Evolutionary conservation across 2,888 invertebrate genomes (phyloP), one percentile per base, ranked within the genome.

Genomic region (Sturmia bella): DNA sequence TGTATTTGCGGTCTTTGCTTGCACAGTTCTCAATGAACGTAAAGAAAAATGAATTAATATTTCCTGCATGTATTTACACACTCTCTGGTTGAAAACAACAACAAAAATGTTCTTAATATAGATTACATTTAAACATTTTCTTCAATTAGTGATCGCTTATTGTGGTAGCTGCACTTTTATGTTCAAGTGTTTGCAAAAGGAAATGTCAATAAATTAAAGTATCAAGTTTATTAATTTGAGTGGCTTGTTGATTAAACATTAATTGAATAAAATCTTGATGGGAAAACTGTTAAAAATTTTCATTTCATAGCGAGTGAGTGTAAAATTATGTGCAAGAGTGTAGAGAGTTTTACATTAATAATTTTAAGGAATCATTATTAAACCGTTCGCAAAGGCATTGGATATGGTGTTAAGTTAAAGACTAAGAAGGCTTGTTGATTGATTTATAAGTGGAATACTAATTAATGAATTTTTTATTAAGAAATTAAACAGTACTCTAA

Each of bases 21-120:
- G 12, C 19, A 52, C 48, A 66, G 41, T 57, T 75, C 19, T 59
- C 37, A 57, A 73, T 69, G 64, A 80, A 32, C 9, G 9, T 32
- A 56, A 32, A 15, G 61, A 48, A 27, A 54, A 68, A 57, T 72
- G 52, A 70, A 59, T 81, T 81, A 76, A 81, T 76, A 81, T 76
- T 81, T 81, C 80, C 80, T 81, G 75, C 68, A 17, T 43, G 15
- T 11, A 52, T 24, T 43, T 56, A 27, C 13, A 17, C 11, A 13
- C 32, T 15, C 17, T 27, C 21, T 19, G 43, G 13, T 9, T 15
- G 15, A 17, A 59, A 37, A 13, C 37, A n/a, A 7, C n/a, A n/a
- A n/a, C n/a, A n/a, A 32, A 32, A 32, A 32, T 48, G 50, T 13
- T 61, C 52, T 50, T 24, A 52, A 61, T 19, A 72, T 37, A 15